Percentiles rank a stretch among this genome's conserved stretches.
phyloP scores from a whole-genome alignment of 92 coral and sea anemone genomes.

The Actinostola sp. region DNA sequence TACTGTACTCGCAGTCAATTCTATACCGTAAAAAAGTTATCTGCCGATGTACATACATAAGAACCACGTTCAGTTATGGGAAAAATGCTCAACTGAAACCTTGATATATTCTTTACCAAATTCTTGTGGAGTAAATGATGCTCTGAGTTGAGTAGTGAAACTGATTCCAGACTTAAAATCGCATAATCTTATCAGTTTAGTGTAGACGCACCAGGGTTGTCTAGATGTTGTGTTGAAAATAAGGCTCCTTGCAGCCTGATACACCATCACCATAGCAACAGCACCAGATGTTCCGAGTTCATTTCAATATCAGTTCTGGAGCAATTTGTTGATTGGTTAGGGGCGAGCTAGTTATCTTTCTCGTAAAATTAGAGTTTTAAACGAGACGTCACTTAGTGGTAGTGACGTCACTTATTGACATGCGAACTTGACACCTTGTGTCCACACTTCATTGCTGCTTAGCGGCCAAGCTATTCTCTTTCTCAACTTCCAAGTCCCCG shows the following conservation, averaged over 20 bases:
- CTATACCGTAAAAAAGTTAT: no score
- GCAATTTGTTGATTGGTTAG: conserved; percentile 17
- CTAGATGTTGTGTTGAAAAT: no score
- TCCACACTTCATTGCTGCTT: conserved; percentile 49
- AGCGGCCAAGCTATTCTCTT: conserved; percentile 34
- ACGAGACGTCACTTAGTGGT: conserved; percentile 41
- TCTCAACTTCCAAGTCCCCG: conserved; percentile 30
- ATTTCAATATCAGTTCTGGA: conserved; percentile 5
- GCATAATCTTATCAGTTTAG: no score
- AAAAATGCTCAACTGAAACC: no score
- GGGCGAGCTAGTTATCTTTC: not conserved
- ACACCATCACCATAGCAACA: conserved; percentile 7
- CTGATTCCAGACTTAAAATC: no score
- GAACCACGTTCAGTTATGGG: no score
- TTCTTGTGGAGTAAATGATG: no score
- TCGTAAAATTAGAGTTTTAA: conserved; percentile 35
- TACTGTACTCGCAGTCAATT: no score
- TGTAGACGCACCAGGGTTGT: no score
- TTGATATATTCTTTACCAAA: no score
- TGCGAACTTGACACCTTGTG: conserved; percentile 56
- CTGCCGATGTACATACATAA: no score
- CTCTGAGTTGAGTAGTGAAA: no score
- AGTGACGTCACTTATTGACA: conserved; percentile 52
- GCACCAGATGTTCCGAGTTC: conserved; percentile 17
- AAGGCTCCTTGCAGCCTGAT: conserved; percentile 4